Conservation (phyloP, 2,113 vertebrate species). For the Limnothrissa miodon region DNA sequence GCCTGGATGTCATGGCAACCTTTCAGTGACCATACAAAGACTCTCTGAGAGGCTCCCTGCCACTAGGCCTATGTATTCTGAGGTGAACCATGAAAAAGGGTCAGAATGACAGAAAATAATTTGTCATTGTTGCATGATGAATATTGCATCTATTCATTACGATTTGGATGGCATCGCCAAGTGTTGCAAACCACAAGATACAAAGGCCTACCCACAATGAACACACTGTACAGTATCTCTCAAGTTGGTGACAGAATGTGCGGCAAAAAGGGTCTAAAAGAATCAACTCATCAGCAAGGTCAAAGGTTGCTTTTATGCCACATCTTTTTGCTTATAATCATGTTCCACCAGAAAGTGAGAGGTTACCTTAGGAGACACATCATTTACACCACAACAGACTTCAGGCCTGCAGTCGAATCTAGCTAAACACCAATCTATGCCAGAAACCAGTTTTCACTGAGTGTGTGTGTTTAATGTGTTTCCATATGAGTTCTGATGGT, state of each 20-base stretch:
- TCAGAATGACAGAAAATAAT: slow-evolving; percentile 9
- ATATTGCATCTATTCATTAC: neutral
- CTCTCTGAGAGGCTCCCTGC: neutral
- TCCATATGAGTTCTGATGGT: too few relatives aligned
- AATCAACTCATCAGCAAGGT: neutral
- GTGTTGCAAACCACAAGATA: neutral
- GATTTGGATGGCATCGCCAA: neutral
- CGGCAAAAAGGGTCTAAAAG: neutral
- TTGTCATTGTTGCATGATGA: neutral
- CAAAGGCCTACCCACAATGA: neutral
- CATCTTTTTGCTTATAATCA: neutral
- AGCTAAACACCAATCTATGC: too few relatives aligned
- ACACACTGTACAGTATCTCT: neutral
- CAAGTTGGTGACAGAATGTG: neutral
- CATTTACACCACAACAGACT: too few relatives aligned
- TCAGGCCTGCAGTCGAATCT: too few relatives aligned
- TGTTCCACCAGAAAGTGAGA: neutral
- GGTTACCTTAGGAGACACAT: neutral
- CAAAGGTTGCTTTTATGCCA: neutral
- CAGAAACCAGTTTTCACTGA: too few relatives aligned
- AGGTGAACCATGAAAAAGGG: neutral
- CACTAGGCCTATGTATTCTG: slow-evolving; percentile 1
- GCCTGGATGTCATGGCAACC: slow-evolving; percentile 13
- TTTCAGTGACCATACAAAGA: slow-evolving; percentile 9
- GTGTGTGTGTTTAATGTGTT: too few relatives aligned